These are phyloP conservation scores for Protodeltote pygarga DNA, from an alignment of 2,888 invertebrate genomes.

Conservation along the genomic window DNA sequence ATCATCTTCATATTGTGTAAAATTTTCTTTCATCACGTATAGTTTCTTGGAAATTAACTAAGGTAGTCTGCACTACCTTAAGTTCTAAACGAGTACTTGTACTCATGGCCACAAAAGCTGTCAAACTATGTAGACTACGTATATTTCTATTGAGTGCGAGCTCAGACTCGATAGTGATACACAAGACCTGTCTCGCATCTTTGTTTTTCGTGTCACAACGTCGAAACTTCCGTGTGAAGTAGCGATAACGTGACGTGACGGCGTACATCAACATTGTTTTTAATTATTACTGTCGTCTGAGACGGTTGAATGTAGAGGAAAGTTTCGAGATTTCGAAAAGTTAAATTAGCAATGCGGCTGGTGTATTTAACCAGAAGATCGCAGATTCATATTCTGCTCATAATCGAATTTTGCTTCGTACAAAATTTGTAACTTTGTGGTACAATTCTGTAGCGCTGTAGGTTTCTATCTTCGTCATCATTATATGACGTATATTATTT, in stretches of 20 bases:
- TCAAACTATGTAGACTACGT: constrained; percentile 2
- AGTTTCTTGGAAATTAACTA: constrained; percentile 10
- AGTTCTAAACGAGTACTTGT: constrained; percentile 8
- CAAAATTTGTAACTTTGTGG: too few relatives aligned
- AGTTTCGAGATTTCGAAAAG: not conserved
- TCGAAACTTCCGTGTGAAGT: constrained; percentile 12
- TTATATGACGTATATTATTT: too few relatives aligned
- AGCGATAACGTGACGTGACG: not conserved
- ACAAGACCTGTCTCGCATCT: constrained; percentile 12
- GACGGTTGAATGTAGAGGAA: not conserved
- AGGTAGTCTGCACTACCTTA: not conserved
- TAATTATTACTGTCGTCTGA: too few relatives aligned
- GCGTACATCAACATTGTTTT: not conserved
- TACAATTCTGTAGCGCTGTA: too few relatives aligned
- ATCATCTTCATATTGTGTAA: not conserved
- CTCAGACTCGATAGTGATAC: constrained; percentile 24
- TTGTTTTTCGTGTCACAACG: constrained; percentile 16
- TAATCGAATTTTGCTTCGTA: too few relatives aligned
- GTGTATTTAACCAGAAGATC: too few relatives aligned
- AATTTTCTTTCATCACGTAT: not conserved
- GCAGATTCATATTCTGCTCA: too few relatives aligned
- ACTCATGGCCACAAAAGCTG: constrained; percentile 25
- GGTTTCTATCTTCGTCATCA: constrained; percentile 10
- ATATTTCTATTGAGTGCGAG: constrained; percentile 13
- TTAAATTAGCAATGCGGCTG: too few relatives aligned